phyloP scores from a whole-genome alignment of 2,888 invertebrate genomes.

The Chirona hameri region DNA sequence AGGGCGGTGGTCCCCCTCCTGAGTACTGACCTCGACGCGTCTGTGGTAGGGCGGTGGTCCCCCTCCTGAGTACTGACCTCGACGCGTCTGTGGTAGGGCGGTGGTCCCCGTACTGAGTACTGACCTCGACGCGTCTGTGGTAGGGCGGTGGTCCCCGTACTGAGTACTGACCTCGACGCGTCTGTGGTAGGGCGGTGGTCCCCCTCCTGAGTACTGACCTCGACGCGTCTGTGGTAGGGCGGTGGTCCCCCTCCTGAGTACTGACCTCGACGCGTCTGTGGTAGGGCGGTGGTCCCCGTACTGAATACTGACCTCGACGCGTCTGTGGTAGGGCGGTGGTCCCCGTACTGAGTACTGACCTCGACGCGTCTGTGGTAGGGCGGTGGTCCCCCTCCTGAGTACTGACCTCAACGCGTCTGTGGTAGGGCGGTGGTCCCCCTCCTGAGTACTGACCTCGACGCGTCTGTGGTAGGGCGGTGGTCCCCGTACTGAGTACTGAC shows the following conservation, averaged over 20 bases:
- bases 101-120: background rate
- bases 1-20: background rate
- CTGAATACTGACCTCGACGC: conserved; percentile 52
- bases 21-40: conserved; percentile 53
- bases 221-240: conserved; percentile 58
- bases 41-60: conserved; percentile 61
- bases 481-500: conserved; percentile 42
- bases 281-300: background rate
- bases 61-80: too few relatives aligned
- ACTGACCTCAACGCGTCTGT: conserved; percentile 55
- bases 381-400: background rate
- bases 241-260: too few relatives aligned
- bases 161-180: too few relatives aligned
- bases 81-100: background rate
- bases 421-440: conserved; percentile 60
- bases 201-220: conserved; percentile 46
- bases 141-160: conserved; percentile 61
- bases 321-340: conserved; percentile 61
- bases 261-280: too few relatives aligned
- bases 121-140: conserved; percentile 56
- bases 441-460: too few relatives aligned
- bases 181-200: background rate
- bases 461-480: background rate
- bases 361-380: background rate
- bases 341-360: too few relatives aligned